These are phyloP conservation scores for Hirundo rustica DNA, from an alignment of 2,797 vertebrate species.

Conservation along the genomic window DNA sequence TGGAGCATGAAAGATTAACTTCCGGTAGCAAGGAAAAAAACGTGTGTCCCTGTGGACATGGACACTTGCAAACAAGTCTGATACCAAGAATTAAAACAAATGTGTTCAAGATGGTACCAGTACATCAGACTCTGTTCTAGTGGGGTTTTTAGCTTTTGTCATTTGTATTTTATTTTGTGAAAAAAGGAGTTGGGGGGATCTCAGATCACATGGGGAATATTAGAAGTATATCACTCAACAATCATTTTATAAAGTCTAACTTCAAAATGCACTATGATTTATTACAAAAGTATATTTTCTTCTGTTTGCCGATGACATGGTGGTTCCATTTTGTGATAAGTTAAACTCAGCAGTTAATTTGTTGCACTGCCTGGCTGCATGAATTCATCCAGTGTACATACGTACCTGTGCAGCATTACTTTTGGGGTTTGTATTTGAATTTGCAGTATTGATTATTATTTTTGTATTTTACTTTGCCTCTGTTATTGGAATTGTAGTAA, in stretches of 20 bases:
- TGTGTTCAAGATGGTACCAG: conserved; percentile 1
- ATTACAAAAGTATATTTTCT: conserved; percentile 62
- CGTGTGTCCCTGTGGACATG: not conserved
- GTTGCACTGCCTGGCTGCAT: conserved; percentile 69
- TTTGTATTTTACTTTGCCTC: conserved; percentile 75
- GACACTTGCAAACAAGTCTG: conserved; percentile 53
- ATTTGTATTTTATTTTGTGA: conserved; percentile 60
- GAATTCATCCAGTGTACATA: conserved; percentile 70
- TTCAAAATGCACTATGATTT: conserved; percentile 70
- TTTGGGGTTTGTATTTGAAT: conserved; percentile 72
- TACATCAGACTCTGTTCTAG: conserved; percentile 49
- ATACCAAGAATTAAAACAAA: conserved; percentile 9
- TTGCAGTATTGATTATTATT: conserved; percentile 72
- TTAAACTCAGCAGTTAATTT: conserved; percentile 68
- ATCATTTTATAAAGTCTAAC: conserved; percentile 65
- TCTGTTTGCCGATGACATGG: conserved; percentile 58
- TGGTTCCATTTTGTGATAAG: conserved; percentile 66
- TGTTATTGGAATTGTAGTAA: conserved; percentile 72
- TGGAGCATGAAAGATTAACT: conserved; percentile 31
- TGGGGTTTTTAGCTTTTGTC: conserved; percentile 43
- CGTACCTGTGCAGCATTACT: conserved; percentile 66
- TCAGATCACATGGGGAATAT: conserved; percentile 51
- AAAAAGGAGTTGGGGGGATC: conserved; percentile 54
- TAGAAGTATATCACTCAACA: conserved; percentile 64
- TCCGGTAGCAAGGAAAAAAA: conserved; percentile 22